Base-by-base conservation (phyloP, 1,140 invertebrate species). In the Nebria ingens region DNA sequence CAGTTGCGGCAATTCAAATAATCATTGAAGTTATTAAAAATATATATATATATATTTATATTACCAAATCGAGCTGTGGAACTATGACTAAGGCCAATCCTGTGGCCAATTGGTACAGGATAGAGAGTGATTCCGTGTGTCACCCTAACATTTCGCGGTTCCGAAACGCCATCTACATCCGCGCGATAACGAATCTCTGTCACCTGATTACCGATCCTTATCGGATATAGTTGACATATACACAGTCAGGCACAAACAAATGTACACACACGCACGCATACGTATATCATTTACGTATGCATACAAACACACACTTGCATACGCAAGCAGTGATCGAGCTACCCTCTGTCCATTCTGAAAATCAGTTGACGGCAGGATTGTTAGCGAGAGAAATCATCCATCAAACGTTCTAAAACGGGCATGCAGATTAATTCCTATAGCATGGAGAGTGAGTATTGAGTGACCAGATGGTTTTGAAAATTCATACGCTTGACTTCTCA, bases 161-260 rank as follows among this genome's bases (percentile, higher is more conserved):
- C 25, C 25, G 25, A n/a, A 9, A 6, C 25, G 25, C 40, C 40
- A 45, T 45, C 40, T 45, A 45, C 40, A 45, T 45, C 40, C 40
- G 40, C 17, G 40, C 40, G 40, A 45, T 45, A 45, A 45, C 40
- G 40, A 45, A 45, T 9, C 40, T 17, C 40, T 45, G 40, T 45
- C 40, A 45, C 40, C 40, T 45, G 40, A 45, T 45, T 45, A 17
- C 40, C 40, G 40, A 45, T 45, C 40, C 40, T 45, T 45, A 45
- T 45, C 40, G 40, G 40, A 45, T 45, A 45, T 17, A 17, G 40
- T 45, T n/a, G n/a, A n/a, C n/a, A n/a, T n/a, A n/a, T n/a, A n/a
- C n/a, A n/a, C n/a, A n/a, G n/a, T n/a, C n/a, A n/a, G n/a, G n/a
- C n/a, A n/a, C n/a, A n/a, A n/a, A n/a, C n/a, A n/a, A n/a, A n/a